These are phyloP conservation scores for Cephalopholis sonnerati DNA, from an alignment of 2,113 vertebrate species.

Conservation along the genomic window DNA sequence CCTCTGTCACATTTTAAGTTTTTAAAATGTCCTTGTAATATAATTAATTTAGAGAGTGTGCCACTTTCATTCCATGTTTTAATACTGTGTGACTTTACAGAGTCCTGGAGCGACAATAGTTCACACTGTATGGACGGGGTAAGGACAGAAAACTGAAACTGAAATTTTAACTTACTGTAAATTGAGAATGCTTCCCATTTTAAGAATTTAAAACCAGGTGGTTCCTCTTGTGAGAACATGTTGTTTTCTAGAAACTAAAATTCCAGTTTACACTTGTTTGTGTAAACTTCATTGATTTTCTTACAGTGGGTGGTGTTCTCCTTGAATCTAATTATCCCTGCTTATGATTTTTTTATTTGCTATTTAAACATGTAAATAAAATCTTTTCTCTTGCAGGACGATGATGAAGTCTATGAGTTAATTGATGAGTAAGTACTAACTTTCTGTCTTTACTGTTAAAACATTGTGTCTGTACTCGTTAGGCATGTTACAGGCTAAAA, in stretches of 20 bases:
- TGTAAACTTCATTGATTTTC: too few species aligned
- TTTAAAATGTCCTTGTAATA: not conserved
- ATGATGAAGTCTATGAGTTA: constrained; percentile 81
- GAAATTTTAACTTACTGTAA: not conserved
- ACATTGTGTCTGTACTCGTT: not conserved
- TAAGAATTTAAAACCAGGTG: not conserved
- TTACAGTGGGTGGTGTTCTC: not conserved
- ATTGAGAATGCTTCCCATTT: not conserved
- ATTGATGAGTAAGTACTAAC: constrained; percentile 82
- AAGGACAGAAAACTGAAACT: constrained; percentile 27
- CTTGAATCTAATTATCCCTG: not conserved
- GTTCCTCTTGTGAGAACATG: not conserved
- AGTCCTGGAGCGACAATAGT: constrained; percentile 70
- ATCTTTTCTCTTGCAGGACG: constrained; percentile 71
- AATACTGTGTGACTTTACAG: constrained; percentile 62
- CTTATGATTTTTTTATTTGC: not conserved
- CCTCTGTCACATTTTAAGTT: not conserved
- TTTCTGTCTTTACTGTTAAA: not conserved
- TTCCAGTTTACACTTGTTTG: not conserved
- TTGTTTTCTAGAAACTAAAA: not conserved
- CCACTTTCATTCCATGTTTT: not conserved
- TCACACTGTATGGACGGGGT: constrained; percentile 74
- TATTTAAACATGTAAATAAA: constrained; percentile 14
- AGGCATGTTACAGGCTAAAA: not conserved
- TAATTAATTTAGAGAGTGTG: not conserved